Conservation (phyloP, 2,888 invertebrate genomes). For the Hymenopus coronatus region DNA sequence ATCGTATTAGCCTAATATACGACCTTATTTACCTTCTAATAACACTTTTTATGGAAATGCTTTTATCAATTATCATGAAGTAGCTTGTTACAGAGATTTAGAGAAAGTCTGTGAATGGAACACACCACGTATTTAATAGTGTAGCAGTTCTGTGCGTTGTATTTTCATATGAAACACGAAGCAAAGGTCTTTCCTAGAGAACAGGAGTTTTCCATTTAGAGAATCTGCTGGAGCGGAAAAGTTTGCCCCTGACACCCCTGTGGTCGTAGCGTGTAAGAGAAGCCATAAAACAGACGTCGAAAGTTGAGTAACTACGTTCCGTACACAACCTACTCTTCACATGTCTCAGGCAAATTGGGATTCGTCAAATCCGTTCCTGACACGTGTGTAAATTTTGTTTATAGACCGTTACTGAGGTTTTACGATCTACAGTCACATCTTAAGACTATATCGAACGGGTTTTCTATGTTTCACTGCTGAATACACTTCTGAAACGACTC, state of each 20-base stretch:
- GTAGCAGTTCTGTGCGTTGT: background rate
- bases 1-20: too few species aligned
- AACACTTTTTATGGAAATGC: too few species aligned
- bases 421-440: background rate
- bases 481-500: background rate
- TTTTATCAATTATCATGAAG: too few species aligned
- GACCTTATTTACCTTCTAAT: too few species aligned
- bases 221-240: background rate
- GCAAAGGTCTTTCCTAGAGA: too few species aligned
- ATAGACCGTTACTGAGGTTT: background rate
- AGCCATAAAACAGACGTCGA: background rate
- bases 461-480: background rate
- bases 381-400: background rate
- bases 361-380: background rate
- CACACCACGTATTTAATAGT: background rate
- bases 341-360: background rate
- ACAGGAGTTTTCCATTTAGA: background rate
- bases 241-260: background rate
- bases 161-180: background rate
- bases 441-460: background rate
- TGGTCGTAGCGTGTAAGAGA: background rate
- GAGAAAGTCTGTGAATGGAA: too few species aligned
- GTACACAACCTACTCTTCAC: background rate
- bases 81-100: too few species aligned
- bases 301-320: background rate